Conservation (phyloP, 2,797 vertebrate species). For the Phataginus tricuspis region DNA sequence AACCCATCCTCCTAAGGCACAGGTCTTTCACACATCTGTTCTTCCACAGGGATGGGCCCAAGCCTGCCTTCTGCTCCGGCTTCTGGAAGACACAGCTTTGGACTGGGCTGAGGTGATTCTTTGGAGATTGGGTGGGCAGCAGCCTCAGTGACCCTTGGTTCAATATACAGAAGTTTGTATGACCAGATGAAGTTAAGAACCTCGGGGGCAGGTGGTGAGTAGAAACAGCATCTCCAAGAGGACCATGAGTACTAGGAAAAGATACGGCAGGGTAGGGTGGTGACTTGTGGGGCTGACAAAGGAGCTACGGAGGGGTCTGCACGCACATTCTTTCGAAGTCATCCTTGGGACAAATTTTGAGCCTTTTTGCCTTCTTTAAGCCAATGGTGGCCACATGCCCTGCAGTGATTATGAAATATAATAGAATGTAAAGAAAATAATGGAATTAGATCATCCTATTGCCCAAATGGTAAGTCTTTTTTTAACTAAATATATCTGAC, state of each 20-base stretch:
- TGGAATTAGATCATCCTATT: neutral
- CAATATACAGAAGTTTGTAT: neutral
- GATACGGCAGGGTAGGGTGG: neutral
- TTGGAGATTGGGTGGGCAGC: neutral
- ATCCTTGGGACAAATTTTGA: neutral
- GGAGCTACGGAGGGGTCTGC: neutral
- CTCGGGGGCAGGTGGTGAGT: neutral
- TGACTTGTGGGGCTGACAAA: neutral
- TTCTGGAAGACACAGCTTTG: slow-evolving; percentile 28
- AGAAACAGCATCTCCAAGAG: neutral
- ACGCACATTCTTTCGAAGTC: neutral
- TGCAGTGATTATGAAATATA: slow-evolving; percentile 24
- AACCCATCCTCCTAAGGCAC: neutral
- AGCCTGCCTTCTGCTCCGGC: neutral
- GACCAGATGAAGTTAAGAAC: slow-evolving; percentile 10
- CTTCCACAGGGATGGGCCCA: neutral
- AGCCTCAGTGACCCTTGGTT: neutral
- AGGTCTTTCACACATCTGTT: neutral
- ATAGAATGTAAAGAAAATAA: slow-evolving; percentile 6
- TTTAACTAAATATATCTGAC: neutral
- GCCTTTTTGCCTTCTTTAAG: neutral
- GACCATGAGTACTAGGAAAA: neutral
- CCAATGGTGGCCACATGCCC: neutral
- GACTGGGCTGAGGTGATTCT: neutral
- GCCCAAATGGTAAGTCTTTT: neutral